A percentile compares a stretch with the other conserved stretches of the same genome.
These are phyloP conservation scores for Drosophila sproati DNA, from an alignment of 1,140 invertebrate species.

Conservation along the genomic window DNA sequence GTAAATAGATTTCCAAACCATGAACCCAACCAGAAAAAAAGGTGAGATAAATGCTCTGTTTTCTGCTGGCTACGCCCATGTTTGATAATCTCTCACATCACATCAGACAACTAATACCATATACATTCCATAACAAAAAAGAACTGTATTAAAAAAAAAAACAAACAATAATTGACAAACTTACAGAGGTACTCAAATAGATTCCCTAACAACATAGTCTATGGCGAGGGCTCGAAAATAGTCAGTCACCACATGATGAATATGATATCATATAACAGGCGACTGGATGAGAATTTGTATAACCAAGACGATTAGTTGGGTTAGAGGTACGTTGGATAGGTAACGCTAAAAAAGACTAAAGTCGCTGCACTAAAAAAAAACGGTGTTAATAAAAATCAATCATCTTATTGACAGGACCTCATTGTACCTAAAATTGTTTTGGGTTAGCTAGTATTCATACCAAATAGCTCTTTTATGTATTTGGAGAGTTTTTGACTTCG, in stretches of 20 bases:
- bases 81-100: neutral
- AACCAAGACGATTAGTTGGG: slow-evolving; percentile 65
- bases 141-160: neutral
- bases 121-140: neutral
- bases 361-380: slow-evolving; percentile 8
- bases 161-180: slow-evolving; percentile 27
- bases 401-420: slow-evolving; percentile 11
- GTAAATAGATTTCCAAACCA: neutral
- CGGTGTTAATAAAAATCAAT: slow-evolving; percentile 44
- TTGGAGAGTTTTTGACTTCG: neutral
- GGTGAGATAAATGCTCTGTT: neutral
- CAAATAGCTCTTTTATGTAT: slow-evolving; percentile 18
- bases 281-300: slow-evolving; percentile 73
- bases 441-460: slow-evolving; percentile 20
- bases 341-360: slow-evolving; percentile 52
- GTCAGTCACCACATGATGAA: slow-evolving; percentile 48
- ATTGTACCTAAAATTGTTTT: slow-evolving; percentile 11
- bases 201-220: slow-evolving; percentile 57
- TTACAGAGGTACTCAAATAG: slow-evolving; percentile 52
- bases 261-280: slow-evolving; percentile 32
- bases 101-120: neutral
- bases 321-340: slow-evolving; percentile 34
- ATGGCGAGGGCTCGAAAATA: slow-evolving; percentile 75
- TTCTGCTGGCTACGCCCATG: neutral
- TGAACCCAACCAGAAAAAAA: neutral